Conservation (phyloP, 1,140 invertebrate species). For the Magallana angulata region DNA sequence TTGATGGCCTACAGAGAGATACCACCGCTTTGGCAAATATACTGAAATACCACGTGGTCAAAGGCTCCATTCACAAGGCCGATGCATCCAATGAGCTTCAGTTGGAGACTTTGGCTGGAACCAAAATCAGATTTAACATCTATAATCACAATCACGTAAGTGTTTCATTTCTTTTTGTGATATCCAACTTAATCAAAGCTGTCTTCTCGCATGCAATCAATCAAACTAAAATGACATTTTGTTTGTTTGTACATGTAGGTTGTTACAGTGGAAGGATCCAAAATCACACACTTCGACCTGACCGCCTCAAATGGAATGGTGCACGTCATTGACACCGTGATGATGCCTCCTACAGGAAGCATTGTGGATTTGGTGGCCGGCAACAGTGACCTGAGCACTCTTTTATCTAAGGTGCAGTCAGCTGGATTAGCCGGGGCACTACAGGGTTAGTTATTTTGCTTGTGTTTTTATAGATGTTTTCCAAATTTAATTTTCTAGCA, state of each 20-base stretch:
- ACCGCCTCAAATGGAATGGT: constrained; percentile 55
- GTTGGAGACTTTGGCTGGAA: constrained; percentile 50
- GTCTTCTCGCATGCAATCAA: neutral
- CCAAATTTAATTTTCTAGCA: too few relatives aligned
- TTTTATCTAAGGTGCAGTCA: constrained; percentile 52
- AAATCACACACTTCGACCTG: constrained; percentile 54
- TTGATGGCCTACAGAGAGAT: constrained; percentile 83
- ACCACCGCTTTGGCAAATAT: constrained; percentile 85
- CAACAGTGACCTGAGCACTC: constrained; percentile 55
- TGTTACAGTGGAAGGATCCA: constrained; percentile 59
- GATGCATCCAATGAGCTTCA: constrained; percentile 57
- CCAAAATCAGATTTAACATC: constrained; percentile 57
- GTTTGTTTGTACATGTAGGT: constrained; percentile 22
- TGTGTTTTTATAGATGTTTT: too few relatives aligned
- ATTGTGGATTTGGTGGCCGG: constrained; percentile 61
- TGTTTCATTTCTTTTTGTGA: neutral
- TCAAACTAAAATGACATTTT: neutral
- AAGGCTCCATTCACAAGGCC: constrained; percentile 46
- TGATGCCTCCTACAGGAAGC: constrained; percentile 60
- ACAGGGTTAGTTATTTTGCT: constrained; percentile 42
- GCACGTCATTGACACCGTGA: constrained; percentile 59
- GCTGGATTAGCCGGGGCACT: constrained; percentile 57
- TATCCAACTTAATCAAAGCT: too few relatives aligned
- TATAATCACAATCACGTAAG: constrained; percentile 58
- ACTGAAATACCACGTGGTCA: constrained; percentile 87